Conservation (phyloP, 1,140 invertebrate species). For the Harlomillsia oculata region DNA sequence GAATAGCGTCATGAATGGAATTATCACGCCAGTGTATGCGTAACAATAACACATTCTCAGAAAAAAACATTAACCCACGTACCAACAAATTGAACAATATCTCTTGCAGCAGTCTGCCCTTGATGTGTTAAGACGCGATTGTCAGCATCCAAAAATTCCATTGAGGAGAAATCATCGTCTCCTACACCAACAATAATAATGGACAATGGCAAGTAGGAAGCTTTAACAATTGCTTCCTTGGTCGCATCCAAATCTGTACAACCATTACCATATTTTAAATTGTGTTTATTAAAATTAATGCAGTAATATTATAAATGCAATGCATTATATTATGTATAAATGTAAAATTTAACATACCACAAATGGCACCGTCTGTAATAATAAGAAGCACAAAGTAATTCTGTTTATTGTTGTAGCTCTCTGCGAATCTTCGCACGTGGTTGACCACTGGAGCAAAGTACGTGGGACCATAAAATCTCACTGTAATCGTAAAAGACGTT, state of each 20-base stretch:
- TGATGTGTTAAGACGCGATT: conserved; percentile 37
- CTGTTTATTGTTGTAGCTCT: conserved; percentile 43
- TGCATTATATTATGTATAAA: not conserved
- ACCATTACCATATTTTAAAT: not conserved
- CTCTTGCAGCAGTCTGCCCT: conserved; percentile 38
- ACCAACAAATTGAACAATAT: conserved; percentile 44
- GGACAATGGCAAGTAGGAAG: conserved; percentile 40
- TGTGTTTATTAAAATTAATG: not conserved
- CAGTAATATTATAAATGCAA: not conserved
- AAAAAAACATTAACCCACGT: conserved; percentile 10
- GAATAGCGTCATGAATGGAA: not conserved
- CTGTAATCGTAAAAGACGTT: not conserved
- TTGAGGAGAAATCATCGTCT: conserved; percentile 42
- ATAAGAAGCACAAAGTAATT: conserved; percentile 57
- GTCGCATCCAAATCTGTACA: conserved; percentile 38
- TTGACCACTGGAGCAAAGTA: conserved; percentile 56
- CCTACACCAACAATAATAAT: conserved; percentile 53
- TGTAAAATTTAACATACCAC: conserved; percentile 12
- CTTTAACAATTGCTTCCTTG: conserved; percentile 39
- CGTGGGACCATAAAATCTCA: conserved; percentile 43
- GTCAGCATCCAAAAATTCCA: conserved; percentile 43
- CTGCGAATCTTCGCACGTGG: conserved; percentile 47
- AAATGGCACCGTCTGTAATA: conserved; percentile 51
- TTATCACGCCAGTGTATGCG: too few species aligned
- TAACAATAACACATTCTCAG: not conserved